Evolutionary conservation across 2,797 vertebrate genomes (phyloP).

Genomic region (Macrochelys suwanniensis): DNA sequence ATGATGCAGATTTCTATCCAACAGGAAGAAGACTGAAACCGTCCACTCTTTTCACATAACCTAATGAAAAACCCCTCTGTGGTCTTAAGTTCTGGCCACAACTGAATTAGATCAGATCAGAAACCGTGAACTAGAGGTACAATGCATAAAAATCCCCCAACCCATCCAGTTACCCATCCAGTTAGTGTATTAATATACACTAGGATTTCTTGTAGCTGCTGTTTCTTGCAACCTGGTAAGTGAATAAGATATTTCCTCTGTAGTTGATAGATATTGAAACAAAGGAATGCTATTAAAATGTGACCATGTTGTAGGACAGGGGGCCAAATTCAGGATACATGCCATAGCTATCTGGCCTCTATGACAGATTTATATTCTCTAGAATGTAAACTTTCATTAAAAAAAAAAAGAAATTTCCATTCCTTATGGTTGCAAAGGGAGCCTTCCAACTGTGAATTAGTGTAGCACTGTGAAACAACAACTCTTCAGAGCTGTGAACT

Average conservation of each 20-base stretch:
- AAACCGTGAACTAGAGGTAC: background rate
- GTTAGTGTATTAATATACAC: background rate
- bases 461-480: conserved; percentile 27
- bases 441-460: background rate
- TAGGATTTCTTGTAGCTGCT: background rate
- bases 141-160: background rate
- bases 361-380: background rate
- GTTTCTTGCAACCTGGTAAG: background rate
- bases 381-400: conserved; percentile 20
- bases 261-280: background rate
- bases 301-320: fast-evolving
- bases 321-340: background rate
- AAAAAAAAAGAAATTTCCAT: background rate
- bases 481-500: conserved; percentile 6
- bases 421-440: background rate
- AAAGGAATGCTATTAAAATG: background rate
- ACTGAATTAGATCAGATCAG: background rate
- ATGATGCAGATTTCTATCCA: background rate
- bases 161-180: background rate
- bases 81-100: background rate
- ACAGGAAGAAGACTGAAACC: background rate
- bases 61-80: background rate
- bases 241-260: background rate
- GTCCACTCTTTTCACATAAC: background rate
- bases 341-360: background rate